Evolutionary conservation across 2,797 vertebrate species (phyloP), one percentile per base, ranked within the genome.

Genomic region (Scyliorhinus canicula): DNA sequence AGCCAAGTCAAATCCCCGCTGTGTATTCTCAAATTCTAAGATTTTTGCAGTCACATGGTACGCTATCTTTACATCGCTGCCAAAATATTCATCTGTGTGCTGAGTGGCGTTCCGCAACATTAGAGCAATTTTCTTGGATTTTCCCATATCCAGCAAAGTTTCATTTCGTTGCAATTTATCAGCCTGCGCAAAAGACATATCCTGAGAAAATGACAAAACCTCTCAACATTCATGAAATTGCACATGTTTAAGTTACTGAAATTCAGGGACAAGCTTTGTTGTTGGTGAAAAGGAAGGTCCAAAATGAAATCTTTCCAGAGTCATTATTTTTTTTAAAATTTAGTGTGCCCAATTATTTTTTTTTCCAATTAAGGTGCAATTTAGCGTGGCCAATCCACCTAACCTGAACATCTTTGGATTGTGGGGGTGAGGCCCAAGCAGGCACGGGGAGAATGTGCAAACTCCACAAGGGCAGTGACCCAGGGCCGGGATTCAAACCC

Each of bases 1-100:
- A 0, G 98, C 98, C 47, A 99, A 98, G 95, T 97, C 98, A 95
- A 99, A 99, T 95, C 99, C 99, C 0, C 97, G 97, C 97, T 99
- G 98, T 95, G 55, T 96, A 95, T 98, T 98, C 97, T 99, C 98
- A 0, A 98, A 98, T 82, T 96, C 97, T 96, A 99, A 97, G 26
- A 99, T 97, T 14, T 97, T 97, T 35, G 97, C 97, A 0, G 97
- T 98, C 95, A 99, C 97, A 1, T 96, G 98, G 95, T 98, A 99
- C 0, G 97, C 98, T 88, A 99, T 97, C 90, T 98, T 98, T 96
- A 99, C 98, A 0, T 99, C 99, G 0, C 98, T 99, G 97, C 98
- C 98, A 0, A 98, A 98, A 96, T 98, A 98, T 90, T 96, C 96
- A 0, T 65, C 96, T 0, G 98, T 98, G 96, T 97, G 97, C 57